Evolutionary conservation across 2,888 invertebrate genomes (phyloP), one percentile per base, ranked within the genome.

Genomic region (Xanthia icteritia): DNA sequence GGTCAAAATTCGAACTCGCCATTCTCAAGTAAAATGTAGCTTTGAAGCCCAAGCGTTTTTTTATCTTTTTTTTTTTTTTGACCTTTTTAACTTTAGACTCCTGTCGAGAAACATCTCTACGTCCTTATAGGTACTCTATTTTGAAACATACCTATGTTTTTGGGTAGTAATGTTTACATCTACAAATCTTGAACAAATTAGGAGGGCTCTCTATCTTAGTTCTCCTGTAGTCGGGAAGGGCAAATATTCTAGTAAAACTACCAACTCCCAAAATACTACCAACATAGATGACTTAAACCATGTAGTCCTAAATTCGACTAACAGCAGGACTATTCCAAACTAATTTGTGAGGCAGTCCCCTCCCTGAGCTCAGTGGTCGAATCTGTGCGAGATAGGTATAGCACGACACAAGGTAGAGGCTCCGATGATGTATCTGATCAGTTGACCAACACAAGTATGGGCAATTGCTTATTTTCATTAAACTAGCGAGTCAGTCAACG

Each of bases 261-360:
- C 42, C 17, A 73, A 23, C 23, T 36, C 17, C 51, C 11, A 76
- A 58, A 64, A 76, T 78, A 17, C 9, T 63, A 3, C 9, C 17
- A 31, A 68, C 11, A 39, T 15, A 31, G 23, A 75, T 67, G 65
- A 36, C 56, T 60, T 45, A 60, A 69, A 51, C 31, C 48, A 23
- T 82, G 6, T 58, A 48, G n/a, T 15, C 23, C n/a, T 77, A 61
- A 61, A 69, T 39, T 79, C 6, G 17, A 45, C 63, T 84, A 67
- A 60, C 51, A 36, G 27, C n/a, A 27, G 31, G 70, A 69, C 73
- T 84, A 81, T 80, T 73, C 17, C 6, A 27, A 84, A 73, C 72
- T 51, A 65, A 84, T 79, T 73, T 63, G 64, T 70, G n/a, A 63
- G 27, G 39, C 51, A 20, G 58, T 73, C 63, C 45, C 66, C 61